These are phyloP conservation scores for Bergia sp. DNA, from an alignment of 92 coral and sea anemone genomes.

Conservation along the genomic window DNA sequence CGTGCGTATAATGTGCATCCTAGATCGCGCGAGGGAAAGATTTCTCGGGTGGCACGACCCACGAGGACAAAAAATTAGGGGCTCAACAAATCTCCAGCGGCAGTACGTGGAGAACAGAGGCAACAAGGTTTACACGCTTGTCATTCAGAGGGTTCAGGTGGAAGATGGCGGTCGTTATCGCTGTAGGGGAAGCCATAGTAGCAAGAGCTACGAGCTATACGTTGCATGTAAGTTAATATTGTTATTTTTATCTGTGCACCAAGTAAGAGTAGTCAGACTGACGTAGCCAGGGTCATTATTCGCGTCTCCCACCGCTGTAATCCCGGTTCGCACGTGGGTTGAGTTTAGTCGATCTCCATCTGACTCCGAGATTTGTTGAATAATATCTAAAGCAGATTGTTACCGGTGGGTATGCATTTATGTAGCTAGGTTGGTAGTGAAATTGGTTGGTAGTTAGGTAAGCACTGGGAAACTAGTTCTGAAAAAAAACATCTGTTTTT, in stretches of 20 bases:
- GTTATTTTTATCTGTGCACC: too few relatives aligned
- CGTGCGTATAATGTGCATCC: constrained; percentile 37
- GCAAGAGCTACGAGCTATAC: constrained; percentile 9
- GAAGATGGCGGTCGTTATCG: constrained; percentile 13
- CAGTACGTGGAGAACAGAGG: constrained; percentile 9
- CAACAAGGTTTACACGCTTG: constrained; percentile 10
- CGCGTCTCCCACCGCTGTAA: too few relatives aligned
- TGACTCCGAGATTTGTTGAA: too few relatives aligned
- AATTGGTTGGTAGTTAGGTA: background rate
- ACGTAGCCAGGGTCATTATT: too few relatives aligned
- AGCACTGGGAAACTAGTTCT: too few relatives aligned
- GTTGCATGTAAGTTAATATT: constrained; percentile 20
- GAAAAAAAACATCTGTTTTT: too few relatives aligned
- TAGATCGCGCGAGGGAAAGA: background rate
- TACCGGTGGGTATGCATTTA: background rate
- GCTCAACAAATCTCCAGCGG: background rate
- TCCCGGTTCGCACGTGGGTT: too few relatives aligned
- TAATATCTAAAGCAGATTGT: too few relatives aligned
- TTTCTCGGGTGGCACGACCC: constrained; percentile 22
- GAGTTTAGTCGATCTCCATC: too few relatives aligned
- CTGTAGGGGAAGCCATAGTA: constrained; percentile 13
- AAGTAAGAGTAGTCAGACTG: background rate
- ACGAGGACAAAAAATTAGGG: background rate
- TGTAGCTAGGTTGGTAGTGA: too few relatives aligned
- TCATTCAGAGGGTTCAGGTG: constrained; percentile 20